Evolutionary conservation across 1,140 invertebrate species (phyloP), one percentile per base, ranked within the genome.

Genomic region (Zaprionus vittiger): DNA sequence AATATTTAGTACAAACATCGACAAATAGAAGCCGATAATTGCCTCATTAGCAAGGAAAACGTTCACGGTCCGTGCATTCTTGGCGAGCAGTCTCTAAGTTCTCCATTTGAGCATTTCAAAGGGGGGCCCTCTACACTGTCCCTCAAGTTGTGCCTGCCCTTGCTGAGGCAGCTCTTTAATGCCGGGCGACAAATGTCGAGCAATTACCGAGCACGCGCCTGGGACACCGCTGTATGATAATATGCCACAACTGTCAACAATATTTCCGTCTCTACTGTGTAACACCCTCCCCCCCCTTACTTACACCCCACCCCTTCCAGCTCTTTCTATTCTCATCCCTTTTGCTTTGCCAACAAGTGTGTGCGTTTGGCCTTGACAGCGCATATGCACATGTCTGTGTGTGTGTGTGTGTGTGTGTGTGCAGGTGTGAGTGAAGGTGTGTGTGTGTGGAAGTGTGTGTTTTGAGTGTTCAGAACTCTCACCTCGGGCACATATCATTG

Each of bases 171-270:
- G 54, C 54, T 57, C 54, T 75, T 63, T 57, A 73, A 76, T 77
- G 81, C 70, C 68, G 56, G 22, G 80, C 75, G 76, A 71, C 60
- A 71, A 75, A 71, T 65, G 73, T 61, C 59, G 73, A 72, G 73
- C 73, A 72, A 76, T 72, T 72, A 76, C 61, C 55, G 12, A 44
- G 38, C 55, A 63, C 73, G 61, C 68, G 68, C 44, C 70, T 71
- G 56, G 67, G 66, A 79, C 73, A 72, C 28, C 64, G 68, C 41
- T 65, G 73, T 78, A 89, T 87, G 84, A 87, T 87, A 87, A 87
- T 87, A 83, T 87, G 83, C 83, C 83, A 87, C 83, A 87, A 89
- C 84, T 89, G 83, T 87, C 83, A 87, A 82, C 83, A 87, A 89
- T 87, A 83, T 89, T 87, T 89, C 80, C 83, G 17, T 65, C 20